Base-by-base conservation (phyloP, 37 sponge, comb jelly and placozoan species). In the Ephydatia muelleri region DNA sequence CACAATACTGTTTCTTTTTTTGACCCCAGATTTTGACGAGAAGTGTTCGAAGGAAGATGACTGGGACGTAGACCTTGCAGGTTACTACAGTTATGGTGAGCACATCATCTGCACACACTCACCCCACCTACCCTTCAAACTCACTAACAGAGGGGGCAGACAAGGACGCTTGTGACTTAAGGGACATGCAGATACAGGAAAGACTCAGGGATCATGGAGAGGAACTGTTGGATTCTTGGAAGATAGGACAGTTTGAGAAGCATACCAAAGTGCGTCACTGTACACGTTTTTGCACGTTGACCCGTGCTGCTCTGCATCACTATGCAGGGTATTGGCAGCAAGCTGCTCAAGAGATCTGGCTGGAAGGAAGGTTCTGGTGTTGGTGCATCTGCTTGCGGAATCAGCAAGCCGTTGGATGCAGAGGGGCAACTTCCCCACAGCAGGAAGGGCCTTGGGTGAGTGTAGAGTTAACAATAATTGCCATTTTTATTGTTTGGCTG, bases 381-480 rank as follows among this genome's bases (percentile, higher is more conserved):
- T 12, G 97, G 97, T 0, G 36, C 47, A 36, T 22, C 69, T 0
- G 48, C 65, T 4, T 66, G 72, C 8, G 95, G 97, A 0, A 90
- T 92, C 4, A 19, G 87, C 13, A 85, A 88, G 31, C 95, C 97
- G 25, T 11, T 97, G 30, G 93, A 92, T 29, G 38, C 91, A 2
- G 91, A 94, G 22, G 95, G 95, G 40, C 94, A 97, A 49, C 73
- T 68, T 5, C 91, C 95, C 25, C 72, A 43, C 68, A 67, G 77
- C 87, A 97, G 94, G 73, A 92, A 43, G 70, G 97, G 97, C 0
- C 73, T 97, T 28, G 97, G 97, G 97, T 96, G 79, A 34, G 91
- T 88, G 3, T 14, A 5, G 23, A 5, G n/a, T 78, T 3, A 13
- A 32, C 22, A 66, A 30, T 65, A 25, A 49, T 4, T 65, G 31